Conservation (phyloP, 2,797 vertebrate genomes). For the Intellagama lesueurii region DNA sequence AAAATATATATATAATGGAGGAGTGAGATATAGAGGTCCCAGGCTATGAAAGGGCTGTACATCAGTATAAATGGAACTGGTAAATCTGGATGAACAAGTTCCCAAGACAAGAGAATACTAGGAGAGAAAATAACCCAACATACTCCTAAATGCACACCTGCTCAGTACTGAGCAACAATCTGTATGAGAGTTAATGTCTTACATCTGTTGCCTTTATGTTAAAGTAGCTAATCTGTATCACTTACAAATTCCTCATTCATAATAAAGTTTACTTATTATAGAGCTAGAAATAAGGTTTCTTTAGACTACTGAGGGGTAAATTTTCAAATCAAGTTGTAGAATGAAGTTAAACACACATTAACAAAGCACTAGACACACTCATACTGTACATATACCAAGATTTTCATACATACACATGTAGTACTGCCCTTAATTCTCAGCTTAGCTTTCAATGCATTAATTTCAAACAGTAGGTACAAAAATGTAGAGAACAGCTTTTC, state of each 20-base stretch:
- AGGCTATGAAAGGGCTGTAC: accelerated
- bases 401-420: background rate
- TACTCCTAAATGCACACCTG: background rate
- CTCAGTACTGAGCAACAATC: background rate
- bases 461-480: conserved; percentile 45
- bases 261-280: conserved; percentile 13
- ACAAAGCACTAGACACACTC: background rate
- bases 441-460: background rate
- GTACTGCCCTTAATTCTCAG: conserved; percentile 30
- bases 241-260: background rate
- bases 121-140: background rate
- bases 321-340: conserved; percentile 7
- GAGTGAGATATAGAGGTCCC: background rate
- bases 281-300: background rate
- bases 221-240: background rate
- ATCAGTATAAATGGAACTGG: background rate
- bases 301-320: background rate
- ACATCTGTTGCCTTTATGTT: background rate
- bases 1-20: conserved; percentile 17
- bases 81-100: background rate
- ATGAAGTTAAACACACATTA: background rate
- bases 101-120: conserved; percentile 5
- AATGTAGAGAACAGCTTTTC: background rate
- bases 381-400: background rate
- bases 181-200: background rate